Evolutionary conservation across 2,888 invertebrate species (phyloP).

Genomic region (Leistus spinibarbis): DNA sequence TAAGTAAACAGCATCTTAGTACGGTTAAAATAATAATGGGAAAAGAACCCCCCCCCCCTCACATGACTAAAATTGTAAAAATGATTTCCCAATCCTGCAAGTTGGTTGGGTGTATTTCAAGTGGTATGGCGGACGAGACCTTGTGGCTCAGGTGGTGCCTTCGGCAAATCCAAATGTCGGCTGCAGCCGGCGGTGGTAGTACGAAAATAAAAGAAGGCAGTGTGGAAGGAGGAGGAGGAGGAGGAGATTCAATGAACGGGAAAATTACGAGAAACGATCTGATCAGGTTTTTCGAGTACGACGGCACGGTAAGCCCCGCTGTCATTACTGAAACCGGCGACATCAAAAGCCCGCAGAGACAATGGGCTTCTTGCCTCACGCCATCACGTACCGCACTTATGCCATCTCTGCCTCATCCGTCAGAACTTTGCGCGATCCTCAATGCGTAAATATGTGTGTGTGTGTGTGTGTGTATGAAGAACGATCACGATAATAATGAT

Average conservation of each 20-base stretch:
- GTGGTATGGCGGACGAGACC: background rate
- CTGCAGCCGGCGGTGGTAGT: background rate
- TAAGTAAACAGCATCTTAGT: too few species aligned
- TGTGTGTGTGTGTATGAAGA: background rate
- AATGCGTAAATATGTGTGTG: background rate
- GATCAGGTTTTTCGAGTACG: slow-evolving; percentile 29
- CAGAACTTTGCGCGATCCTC: background rate
- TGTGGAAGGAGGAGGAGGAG: slow-evolving; percentile 24
- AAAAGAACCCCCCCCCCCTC: too few species aligned
- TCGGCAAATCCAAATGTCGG: background rate
- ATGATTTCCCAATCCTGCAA: background rate
- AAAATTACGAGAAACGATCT: slow-evolving; percentile 45
- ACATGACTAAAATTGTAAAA: too few species aligned
- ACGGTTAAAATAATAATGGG: too few species aligned
- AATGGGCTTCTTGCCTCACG: slow-evolving; percentile 5
- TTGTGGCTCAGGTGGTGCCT: background rate
- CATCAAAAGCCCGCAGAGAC: slow-evolving; percentile 22
- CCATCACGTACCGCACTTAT: background rate
- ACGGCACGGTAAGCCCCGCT: slow-evolving; percentile 10
- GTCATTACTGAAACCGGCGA: slow-evolving; percentile 26
- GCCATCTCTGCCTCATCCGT: background rate
- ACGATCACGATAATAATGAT: background rate
- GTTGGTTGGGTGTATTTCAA: background rate
- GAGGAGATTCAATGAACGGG: slow-evolving; percentile 47
- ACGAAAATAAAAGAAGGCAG: slow-evolving; percentile 3